A percentile compares a stretch with the other conserved stretches of the same genome.
These are phyloP conservation scores for Lissonota sp. DNA, from an alignment of 2,888 invertebrate genomes.

Conservation along the genomic window DNA sequence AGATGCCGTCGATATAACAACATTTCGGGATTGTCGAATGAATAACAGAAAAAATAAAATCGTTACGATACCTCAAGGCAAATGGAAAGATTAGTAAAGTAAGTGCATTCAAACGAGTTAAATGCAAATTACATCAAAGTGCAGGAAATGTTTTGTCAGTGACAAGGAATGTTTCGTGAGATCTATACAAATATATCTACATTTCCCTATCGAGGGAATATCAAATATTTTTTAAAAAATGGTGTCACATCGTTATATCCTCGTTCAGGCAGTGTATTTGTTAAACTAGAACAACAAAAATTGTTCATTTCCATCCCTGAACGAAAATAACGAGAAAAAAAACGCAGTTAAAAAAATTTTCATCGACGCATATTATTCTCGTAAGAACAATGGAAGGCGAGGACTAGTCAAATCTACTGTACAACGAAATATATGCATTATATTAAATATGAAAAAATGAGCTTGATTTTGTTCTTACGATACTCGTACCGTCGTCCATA, in stretches of 20 bases:
- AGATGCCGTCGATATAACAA: too few relatives aligned
- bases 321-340: constrained; percentile 25
- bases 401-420: constrained; percentile 41
- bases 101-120: constrained; percentile 12
- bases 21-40: background rate
- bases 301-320: background rate
- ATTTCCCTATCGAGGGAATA: background rate
- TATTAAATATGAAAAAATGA: constrained; percentile 22
- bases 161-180: constrained; percentile 57
- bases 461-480: background rate
- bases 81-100: too few relatives aligned
- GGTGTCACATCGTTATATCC: background rate
- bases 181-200: constrained; percentile 12
- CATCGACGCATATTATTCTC: constrained; percentile 11
- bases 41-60: background rate
- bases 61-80: too few relatives aligned
- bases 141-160: constrained; percentile 23
- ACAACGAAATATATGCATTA: constrained; percentile 25
- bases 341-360: background rate
- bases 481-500: background rate
- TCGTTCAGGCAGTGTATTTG: constrained; percentile 32
- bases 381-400: background rate
- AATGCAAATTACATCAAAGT: constrained; percentile 32
- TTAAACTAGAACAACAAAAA: constrained; percentile 4
- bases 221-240: background rate